Conservation (phyloP, 2,888 invertebrate genomes). For the Seira musarum region DNA sequence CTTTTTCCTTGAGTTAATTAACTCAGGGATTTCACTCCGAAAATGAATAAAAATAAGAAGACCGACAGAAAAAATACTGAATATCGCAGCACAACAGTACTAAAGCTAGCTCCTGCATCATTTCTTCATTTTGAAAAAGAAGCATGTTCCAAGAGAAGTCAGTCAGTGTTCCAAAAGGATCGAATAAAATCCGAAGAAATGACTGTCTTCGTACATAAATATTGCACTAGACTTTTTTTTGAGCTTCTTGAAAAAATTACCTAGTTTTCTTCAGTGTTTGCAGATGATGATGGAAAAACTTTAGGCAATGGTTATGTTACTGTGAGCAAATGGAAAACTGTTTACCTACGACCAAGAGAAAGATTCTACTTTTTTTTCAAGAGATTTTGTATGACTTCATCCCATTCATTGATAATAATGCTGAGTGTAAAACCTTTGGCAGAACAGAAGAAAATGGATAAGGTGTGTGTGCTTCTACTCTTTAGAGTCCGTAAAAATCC, state of each 20-base stretch:
- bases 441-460: not conserved
- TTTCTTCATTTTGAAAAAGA: constrained; percentile 23
- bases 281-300: too few relatives aligned
- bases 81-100: constrained; percentile 4
- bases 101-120: constrained; percentile 13
- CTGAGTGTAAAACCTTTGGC: constrained; percentile 15
- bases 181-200: constrained; percentile 29
- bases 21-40: constrained; percentile 48
- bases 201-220: constrained; percentile 7
- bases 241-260: not conserved
- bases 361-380: constrained; percentile 7
- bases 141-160: constrained; percentile 14
- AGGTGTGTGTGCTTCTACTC: constrained; percentile 18
- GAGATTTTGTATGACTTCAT: constrained; percentile 1
- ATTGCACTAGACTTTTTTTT: not conserved
- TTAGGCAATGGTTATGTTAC: constrained; percentile 23
- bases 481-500: constrained; percentile 34
- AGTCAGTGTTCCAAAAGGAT: constrained; percentile 27
- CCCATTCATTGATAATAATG: constrained; percentile 20
- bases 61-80: not conserved
- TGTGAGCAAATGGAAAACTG: constrained; percentile 21
- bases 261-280: too few relatives aligned
- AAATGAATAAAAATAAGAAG: constrained; percentile 3
- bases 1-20: constrained; percentile 53
- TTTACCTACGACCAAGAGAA: too few relatives aligned